Base-by-base conservation (phyloP, 2,113 vertebrate species). In the Poeciliopsis prolifica region DNA sequence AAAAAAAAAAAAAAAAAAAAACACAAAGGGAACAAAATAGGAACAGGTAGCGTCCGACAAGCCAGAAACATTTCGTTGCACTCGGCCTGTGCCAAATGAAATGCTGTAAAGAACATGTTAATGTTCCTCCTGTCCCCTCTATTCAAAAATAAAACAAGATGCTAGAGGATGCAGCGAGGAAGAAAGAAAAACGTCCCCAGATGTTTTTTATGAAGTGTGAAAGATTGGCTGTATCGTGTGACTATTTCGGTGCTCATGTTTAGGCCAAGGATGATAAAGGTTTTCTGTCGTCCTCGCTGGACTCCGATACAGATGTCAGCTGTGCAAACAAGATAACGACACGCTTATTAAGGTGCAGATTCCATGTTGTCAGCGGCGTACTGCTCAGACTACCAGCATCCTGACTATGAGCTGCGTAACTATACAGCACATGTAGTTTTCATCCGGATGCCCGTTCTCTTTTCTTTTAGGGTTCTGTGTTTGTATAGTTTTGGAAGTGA, bases 91-190 rank as follows among this genome's bases (percentile, higher is more conserved):
- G 51, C 28, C 28, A 17, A 63, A 30, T 15, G 17, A 29, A 17
- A 8, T 30, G 28, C 2, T 31, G 5, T 6, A 30, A 48, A 48
- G 17, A 19, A 19, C 44, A 48, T 19, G 14, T 17, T 48, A 6
- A 29, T 82, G 65, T 72, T 51, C 61, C 64, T 51, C 79, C 33
- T 7, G 7, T 35, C 33, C 31, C 84, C 75, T 75, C 75, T 37
- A 70, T 79, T 35, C 64, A 61, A 81, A 75, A 89, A 60, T 70
- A 82, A 80, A 88, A 88, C 82, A 88, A 87, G 73, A 84, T 87
- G 84, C 87, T 88, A 70, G 81, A 33, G 67, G 35, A 37, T 37
- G 35, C 84, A 80, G 73, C 83, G 66, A 78, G 86, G 89, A 2
- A 84, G 71, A 61, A 69, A 14, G 14, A 42, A 42, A 14, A 42